Conservation (phyloP, 2,113 vertebrate genomes). For the Microcebus tavaratra region DNA sequence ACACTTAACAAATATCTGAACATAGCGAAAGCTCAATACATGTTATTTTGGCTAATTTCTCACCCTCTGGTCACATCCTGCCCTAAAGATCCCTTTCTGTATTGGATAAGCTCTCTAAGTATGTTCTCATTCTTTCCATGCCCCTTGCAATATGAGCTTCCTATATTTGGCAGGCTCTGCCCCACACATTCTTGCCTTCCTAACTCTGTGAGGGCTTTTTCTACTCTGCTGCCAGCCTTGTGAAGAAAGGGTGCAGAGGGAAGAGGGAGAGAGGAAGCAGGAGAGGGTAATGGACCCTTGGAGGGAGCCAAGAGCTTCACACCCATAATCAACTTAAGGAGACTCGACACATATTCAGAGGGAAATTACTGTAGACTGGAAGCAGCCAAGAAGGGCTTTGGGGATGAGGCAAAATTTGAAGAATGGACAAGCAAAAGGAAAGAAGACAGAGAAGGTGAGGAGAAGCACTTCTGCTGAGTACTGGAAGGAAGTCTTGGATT, state of each 20-base stretch:
- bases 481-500: not conserved
- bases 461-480: not conserved
- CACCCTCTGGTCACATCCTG: not conserved
- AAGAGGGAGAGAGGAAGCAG: not conserved
- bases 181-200: not conserved
- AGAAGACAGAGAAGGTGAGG: not conserved
- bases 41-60: not conserved
- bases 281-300: not conserved
- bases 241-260: not conserved
- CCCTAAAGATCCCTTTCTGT: not conserved
- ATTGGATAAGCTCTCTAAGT: not conserved
- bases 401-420: not conserved
- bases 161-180: not conserved
- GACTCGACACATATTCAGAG: not conserved
- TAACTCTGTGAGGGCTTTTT: not conserved
- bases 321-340: not conserved
- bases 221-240: not conserved
- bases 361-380: not conserved
- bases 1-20: not conserved
- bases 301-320: not conserved
- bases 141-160: not conserved
- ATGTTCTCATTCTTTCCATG: not conserved
- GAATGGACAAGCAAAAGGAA: not conserved
- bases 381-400: not conserved
- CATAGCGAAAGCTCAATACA: not conserved